Evolutionary conservation across 2,888 invertebrate species (phyloP).

Genomic region (Nudaria mundana): DNA sequence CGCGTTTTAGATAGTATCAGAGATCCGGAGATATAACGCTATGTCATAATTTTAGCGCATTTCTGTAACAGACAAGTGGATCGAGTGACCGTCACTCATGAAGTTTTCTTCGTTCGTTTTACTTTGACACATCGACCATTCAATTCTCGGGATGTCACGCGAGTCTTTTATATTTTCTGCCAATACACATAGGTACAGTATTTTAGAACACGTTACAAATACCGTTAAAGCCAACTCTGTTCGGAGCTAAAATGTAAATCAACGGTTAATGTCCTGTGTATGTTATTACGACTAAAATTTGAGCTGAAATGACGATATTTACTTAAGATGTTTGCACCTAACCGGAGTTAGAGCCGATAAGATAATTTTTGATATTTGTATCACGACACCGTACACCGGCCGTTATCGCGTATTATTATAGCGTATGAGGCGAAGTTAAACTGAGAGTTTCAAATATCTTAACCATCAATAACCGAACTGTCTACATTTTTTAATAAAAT

Average conservation of each 20-base stretch:
- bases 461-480: conserved; percentile 45
- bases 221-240: conserved; percentile 37
- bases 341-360: conserved; percentile 53
- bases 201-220: conserved; percentile 20
- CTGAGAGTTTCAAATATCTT: conserved; percentile 50
- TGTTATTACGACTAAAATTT: conserved; percentile 29
- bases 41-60: conserved; percentile 22
- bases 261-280: conserved; percentile 38
- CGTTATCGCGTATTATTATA: conserved; percentile 56
- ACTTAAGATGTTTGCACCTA: conserved; percentile 59
- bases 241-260: conserved; percentile 22
- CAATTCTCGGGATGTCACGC: conserved; percentile 29
- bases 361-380: conserved; percentile 66
- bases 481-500: conserved; percentile 43
- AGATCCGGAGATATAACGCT: conserved; percentile 24
- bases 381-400: conserved; percentile 42
- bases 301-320: conserved; percentile 42
- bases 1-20: conserved; percentile 52
- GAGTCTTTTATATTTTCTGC: conserved; percentile 28
- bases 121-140: too few relatives aligned
- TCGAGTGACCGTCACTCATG: too few relatives aligned
- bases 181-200: conserved; percentile 34
- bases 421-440: conserved; percentile 46
- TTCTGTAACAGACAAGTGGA: conserved; percentile 3
- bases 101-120: too few relatives aligned